Evolutionary conservation across 1,140 invertebrate genomes (phyloP).

Genomic region (Brachionus rubens): DNA sequence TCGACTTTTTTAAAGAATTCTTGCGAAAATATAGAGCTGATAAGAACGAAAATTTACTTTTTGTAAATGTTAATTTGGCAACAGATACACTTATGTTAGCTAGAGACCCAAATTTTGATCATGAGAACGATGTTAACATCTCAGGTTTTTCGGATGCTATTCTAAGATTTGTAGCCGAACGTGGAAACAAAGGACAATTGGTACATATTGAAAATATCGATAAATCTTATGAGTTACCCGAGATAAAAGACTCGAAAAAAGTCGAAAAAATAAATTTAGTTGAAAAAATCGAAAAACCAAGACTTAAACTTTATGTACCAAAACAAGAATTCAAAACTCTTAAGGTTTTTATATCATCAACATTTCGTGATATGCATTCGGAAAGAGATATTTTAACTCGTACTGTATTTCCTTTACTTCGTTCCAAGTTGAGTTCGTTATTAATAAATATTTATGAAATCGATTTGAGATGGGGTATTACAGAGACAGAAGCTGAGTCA

Average conservation of each 20-base stretch:
- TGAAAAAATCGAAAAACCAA: background rate
- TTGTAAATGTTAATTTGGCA: constrained; percentile 53
- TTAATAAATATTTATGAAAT: constrained; percentile 60
- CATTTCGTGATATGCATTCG: constrained; percentile 63
- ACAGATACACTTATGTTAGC: constrained; percentile 23
- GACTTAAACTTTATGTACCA: background rate
- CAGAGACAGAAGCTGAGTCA: constrained; percentile 56
- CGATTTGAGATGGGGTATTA: constrained; percentile 63
- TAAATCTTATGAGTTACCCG: constrained; percentile 53
- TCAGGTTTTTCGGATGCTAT: constrained; percentile 60
- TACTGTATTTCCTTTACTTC: constrained; percentile 61
- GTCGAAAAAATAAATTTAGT: background rate
- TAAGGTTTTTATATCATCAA: constrained; percentile 63
- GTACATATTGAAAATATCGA: constrained; percentile 62
- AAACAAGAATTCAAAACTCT: constrained; percentile 56
- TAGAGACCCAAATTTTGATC: constrained; percentile 50
- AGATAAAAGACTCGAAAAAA: background rate
- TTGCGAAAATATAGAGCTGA: constrained; percentile 53
- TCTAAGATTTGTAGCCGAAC: constrained; percentile 60
- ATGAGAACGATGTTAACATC: constrained; percentile 59
- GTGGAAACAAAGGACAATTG: constrained; percentile 57
- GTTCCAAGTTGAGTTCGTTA: constrained; percentile 48
- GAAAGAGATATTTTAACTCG: constrained; percentile 61
- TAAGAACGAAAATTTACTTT: constrained; percentile 56
- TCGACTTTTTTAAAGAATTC: constrained; percentile 50